Percentiles rank a stretch among this genome's conserved stretches.
Conservation (phyloP, 1,140 invertebrate genomes). For the Vanessa tameamea region DNA sequence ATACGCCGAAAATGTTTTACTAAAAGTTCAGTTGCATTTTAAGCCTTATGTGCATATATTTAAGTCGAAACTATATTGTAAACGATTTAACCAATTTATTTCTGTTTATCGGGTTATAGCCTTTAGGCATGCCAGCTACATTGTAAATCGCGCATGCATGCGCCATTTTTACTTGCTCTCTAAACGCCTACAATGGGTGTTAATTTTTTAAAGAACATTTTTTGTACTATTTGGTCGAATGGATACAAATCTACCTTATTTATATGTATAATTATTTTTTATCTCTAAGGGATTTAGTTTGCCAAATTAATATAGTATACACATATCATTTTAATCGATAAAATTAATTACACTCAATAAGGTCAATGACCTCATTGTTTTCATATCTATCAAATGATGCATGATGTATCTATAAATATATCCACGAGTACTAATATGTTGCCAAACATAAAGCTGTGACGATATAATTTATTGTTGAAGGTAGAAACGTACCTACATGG, state of each 20-base stretch:
- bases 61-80: constrained; percentile 34
- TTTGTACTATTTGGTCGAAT: neutral
- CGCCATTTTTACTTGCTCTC: constrained; percentile 40
- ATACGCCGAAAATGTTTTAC: constrained; percentile 44
- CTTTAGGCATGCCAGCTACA: constrained; percentile 46
- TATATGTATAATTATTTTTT: no score
- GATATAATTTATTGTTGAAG: neutral
- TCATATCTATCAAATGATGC: neutral
- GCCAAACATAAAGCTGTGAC: neutral
- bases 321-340: no score
- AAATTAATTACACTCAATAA: no score
- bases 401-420: neutral
- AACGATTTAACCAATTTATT: constrained; percentile 45
- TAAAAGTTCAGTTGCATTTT: constrained; percentile 32
- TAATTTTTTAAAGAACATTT: constrained; percentile 17
- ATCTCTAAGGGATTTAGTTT: no score
- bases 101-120: constrained; percentile 53
- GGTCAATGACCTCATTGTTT: neutral
- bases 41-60: constrained; percentile 35
- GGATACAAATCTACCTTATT: no score
- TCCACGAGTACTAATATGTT: neutral
- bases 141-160: constrained; percentile 48
- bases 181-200: constrained; percentile 32
- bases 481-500: no score
- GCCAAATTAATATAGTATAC: no score